Conservation (phyloP, 1,140 invertebrate genomes). For the Drosophila nasuta region DNA sequence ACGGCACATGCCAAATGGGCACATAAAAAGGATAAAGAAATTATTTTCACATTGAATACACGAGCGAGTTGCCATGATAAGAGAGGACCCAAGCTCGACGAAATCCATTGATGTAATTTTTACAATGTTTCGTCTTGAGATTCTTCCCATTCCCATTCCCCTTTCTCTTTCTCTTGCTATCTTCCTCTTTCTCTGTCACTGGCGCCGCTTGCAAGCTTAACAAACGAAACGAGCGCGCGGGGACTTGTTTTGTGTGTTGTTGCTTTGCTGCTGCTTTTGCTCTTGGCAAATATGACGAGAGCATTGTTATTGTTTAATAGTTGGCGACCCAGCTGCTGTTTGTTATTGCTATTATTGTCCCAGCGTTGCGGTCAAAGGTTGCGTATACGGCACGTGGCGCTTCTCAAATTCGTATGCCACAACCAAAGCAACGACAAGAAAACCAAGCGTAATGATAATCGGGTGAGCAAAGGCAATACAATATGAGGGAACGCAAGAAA, state of each 20-base stretch:
- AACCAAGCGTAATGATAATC: neutral
- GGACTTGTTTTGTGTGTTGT: conserved; percentile 56
- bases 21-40: conserved; percentile 85
- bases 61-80: conserved; percentile 52
- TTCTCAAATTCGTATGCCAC: conserved; percentile 45
- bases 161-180: neutral
- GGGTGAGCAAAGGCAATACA: neutral
- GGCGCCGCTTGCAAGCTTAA: conserved; percentile 49
- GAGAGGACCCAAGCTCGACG: conserved; percentile 30
- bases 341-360: conserved; percentile 26
- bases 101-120: conserved; percentile 81
- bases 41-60: conserved; percentile 84
- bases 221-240: conserved; percentile 65
- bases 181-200: too few species aligned
- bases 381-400: conserved; percentile 75
- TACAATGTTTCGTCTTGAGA: conserved; percentile 62
- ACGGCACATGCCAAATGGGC: conserved; percentile 84
- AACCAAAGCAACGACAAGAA: neutral
- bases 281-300: conserved; percentile 22
- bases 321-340: conserved; percentile 25
- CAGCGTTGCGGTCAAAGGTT: conserved; percentile 67
- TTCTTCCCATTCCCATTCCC: conserved; percentile 4
- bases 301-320: conserved; percentile 60
- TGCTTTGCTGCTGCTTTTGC: conserved; percentile 16
- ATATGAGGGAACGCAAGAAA: neutral